phyloP scores from a whole-genome alignment of 64 coral and sea anemone species.

The Montipora sp. region DNA sequence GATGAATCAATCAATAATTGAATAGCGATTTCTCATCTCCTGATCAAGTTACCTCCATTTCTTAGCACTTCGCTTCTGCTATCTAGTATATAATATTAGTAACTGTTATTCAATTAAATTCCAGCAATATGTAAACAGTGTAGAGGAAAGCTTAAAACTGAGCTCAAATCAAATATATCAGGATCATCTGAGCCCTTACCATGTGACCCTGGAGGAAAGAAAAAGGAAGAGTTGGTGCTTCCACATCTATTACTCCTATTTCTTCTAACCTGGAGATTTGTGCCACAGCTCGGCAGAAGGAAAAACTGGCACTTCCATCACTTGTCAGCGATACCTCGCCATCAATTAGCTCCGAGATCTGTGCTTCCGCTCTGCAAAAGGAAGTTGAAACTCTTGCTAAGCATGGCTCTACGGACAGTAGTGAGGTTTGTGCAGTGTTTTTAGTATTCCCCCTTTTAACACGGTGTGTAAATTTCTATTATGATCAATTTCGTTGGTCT shows the following conservation, averaged over 20 bases:
- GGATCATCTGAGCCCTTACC: background rate
- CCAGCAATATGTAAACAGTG: constrained; percentile 52
- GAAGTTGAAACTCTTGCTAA: no score
- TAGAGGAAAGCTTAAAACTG: constrained; percentile 22
- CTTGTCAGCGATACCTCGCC: constrained; percentile 36
- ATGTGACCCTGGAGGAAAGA: background rate
- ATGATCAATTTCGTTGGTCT: background rate
- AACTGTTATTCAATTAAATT: constrained; percentile 25
- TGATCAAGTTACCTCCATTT: background rate
- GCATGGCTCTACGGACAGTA: background rate
- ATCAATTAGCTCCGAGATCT: background rate
- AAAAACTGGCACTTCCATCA: constrained; percentile 33
- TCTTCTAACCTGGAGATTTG: constrained; percentile 5
- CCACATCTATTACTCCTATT: background rate
- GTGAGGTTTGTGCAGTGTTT: background rate
- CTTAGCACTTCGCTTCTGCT: background rate
- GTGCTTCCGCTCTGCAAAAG: no score
- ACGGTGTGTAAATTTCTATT: background rate
- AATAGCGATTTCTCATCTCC: background rate
- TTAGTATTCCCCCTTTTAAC: background rate
- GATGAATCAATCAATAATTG: background rate
- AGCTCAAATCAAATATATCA: background rate
- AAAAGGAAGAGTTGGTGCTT: constrained; percentile 14
- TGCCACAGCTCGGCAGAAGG: constrained; percentile 35
- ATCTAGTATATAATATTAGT: background rate